Evolutionary conservation across 2,113 vertebrate species (phyloP), one percentile per base, ranked within the genome.

Genomic region (Engraulis encrasicolus): DNA sequence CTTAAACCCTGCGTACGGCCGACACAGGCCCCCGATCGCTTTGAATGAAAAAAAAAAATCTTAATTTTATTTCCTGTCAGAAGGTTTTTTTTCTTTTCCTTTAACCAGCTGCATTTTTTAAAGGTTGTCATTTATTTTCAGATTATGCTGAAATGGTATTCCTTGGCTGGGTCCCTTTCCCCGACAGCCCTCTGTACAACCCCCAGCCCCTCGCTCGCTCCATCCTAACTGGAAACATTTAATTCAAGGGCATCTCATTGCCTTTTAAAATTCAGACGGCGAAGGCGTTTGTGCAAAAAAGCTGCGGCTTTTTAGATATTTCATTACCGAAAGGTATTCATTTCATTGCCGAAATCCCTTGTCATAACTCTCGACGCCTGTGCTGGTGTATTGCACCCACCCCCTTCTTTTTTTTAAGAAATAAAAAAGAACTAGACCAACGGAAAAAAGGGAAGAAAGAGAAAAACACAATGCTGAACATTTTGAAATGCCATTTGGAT

Each of bases 51-150:
- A 81, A 86, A 66, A 71, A 82, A 84, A 80, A 82, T 86, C 89
- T 93, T 91, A 86, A 93, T 93, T 93, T 91, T 74, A 85, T 87
- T 92, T 91, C 83, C 86, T 90, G 89, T 90, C 89, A 84, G 86
- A 92, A 91, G 91, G 89, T 74, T 74, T 74, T 74, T 74, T 74
- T 74, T 45, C 9, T 74, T 74, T 74, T 45, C 9, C 84, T 91
- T 93, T 91, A 84, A 89, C 91, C 83, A 19, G 58, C 83, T 84
- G 49, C 81, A 85, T 88, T 92, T 89, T 93, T 92, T 87, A 88
- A 91, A 93, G 90, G 88, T 85, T 86, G 85, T 89, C 87, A 37
- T 92, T 92, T 89, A 90, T 87, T 89, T 85, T 81, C 78, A 89
- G 91, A 92, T 93, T 90, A 92, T 87, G 86, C 90, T 0, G 74